Base-by-base conservation (phyloP, 2,113 vertebrate species). In the Pao palembangensis region DNA sequence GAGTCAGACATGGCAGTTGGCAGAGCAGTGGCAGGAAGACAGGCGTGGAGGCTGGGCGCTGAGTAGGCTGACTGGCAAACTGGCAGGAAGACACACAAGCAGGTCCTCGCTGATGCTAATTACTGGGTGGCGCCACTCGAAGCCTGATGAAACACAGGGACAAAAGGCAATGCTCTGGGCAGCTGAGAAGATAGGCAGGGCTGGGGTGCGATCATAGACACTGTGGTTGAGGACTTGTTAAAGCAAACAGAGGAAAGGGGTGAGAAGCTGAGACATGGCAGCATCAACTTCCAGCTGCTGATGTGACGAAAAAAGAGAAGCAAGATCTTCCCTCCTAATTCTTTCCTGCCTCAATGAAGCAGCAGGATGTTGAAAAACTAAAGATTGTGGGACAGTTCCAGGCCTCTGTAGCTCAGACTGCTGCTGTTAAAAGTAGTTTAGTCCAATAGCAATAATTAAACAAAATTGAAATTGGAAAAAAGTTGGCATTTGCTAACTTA, bases 1-100 rank as follows among this genome's bases (percentile, higher is more conserved):
- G 84, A 87, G 85, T 68, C 55, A 80, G 69, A 67, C 67, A 71
- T 63, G 84, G 77, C 80, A 83, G 78, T 76, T 87, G 84, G 82
- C 64, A 70, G 78, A 73, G 57, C 66, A 57, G 67, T 69, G 69
- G 62, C 62, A 61, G 80, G 69, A 73, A 68, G 59, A 71, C 51
- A 71, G 59, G 70, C 71, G 11, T 3, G 6, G 61, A 47, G 57
- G 58, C 75, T n/a, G 58, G 52, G 55, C 17, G 23, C 43, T 52
- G 19, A 68, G 74, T 72, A 21, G 49, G 73, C 75, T 60, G 71
- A 78, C 64, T 70, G 70, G 73, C 69, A 67, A 69, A 55, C 80
- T 54, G 60, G 76, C 57, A 69, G 78, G 73, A 76, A 79, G 77
- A 82, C 60, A 78, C 80, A 71, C 84, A 67, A 55, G 57, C 69